phyloP scores from a whole-genome alignment of 2,888 invertebrate genomes.

The Scaptomyza polygonia region DNA sequence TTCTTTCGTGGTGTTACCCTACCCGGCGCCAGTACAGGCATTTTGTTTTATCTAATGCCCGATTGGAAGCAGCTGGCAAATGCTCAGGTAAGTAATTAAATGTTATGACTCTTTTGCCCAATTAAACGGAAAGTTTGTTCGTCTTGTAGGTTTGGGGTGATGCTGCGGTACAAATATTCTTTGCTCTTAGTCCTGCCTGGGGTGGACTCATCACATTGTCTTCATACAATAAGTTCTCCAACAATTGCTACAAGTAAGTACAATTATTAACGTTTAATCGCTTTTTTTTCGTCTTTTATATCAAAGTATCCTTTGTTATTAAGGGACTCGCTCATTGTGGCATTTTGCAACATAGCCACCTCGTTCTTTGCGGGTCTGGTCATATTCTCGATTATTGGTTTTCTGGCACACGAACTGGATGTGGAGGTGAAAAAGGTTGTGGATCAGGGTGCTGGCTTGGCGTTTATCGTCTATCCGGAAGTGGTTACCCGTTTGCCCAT shows the following conservation, averaged over 20 bases:
- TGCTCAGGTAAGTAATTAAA: slow-evolving; percentile 86
- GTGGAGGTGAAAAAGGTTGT: slow-evolving; percentile 90
- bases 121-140: neutral
- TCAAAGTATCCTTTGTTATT: slow-evolving; percentile 62
- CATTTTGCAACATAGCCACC: slow-evolving; percentile 90
- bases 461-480: slow-evolving; percentile 95
- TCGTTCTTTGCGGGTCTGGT: slow-evolving; percentile 93
- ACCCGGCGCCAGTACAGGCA: slow-evolving; percentile 91
- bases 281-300: too few relatives aligned
- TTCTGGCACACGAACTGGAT: slow-evolving; percentile 90
- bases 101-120: too few relatives aligned
- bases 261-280: too few relatives aligned
- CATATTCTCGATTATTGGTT: slow-evolving; percentile 92
- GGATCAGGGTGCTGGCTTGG: slow-evolving; percentile 91
- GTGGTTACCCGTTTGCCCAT: slow-evolving; percentile 91
- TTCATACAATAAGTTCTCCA: slow-evolving; percentile 93
- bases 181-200: slow-evolving; percentile 93
- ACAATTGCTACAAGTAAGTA: slow-evolving; percentile 90
- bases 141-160: slow-evolving; percentile 90
- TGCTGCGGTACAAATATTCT: slow-evolving; percentile 94
- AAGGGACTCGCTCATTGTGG: slow-evolving; percentile 91
- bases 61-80: slow-evolving; percentile 90
- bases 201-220: slow-evolving; percentile 94
- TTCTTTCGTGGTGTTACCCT: slow-evolving; percentile 91
- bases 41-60: slow-evolving; percentile 91